Evolutionary conservation across 2,113 vertebrate species (phyloP).

Genomic region (Pitta sordida): DNA sequence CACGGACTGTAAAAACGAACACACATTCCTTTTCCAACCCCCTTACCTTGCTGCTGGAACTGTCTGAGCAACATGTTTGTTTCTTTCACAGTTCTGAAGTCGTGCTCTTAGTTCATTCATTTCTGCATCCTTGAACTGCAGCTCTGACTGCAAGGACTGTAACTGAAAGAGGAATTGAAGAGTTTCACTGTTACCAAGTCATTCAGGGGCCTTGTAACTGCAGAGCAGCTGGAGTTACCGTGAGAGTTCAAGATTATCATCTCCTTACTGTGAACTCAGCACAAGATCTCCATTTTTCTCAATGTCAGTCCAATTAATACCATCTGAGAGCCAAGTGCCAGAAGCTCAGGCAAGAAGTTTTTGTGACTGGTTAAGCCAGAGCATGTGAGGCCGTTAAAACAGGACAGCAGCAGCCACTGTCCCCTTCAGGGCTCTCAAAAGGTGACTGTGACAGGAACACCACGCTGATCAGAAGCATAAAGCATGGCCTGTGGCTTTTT

Average conservation of each 20-base stretch:
- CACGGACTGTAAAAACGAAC: not conserved
- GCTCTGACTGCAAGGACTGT: slow-evolving; percentile 87
- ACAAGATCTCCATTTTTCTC: not conserved
- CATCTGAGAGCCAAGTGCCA: not conserved
- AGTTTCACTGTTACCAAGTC: not conserved
- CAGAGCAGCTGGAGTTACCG: not conserved
- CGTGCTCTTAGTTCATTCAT: slow-evolving; percentile 89
- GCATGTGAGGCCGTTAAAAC: not conserved
- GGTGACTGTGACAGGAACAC: not conserved
- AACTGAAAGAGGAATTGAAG: slow-evolving; percentile 73
- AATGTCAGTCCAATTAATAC: not conserved
- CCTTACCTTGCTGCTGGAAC: slow-evolving; percentile 74
- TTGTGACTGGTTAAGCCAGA: not conserved
- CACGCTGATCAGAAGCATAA: not conserved
- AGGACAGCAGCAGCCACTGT: not conserved
- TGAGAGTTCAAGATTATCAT: not conserved
- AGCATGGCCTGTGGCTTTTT: not conserved
- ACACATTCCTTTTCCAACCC: not conserved
- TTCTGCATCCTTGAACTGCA: slow-evolving; percentile 96
- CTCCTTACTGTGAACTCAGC: not conserved
- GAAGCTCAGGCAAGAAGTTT: not conserved
- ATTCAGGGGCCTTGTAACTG: not conserved
- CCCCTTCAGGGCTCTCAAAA: not conserved
- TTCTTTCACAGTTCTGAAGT: slow-evolving; percentile 80
- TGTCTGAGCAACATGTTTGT: slow-evolving; percentile 52